Base-by-base conservation (phyloP, 1,140 invertebrate genomes). In the Colletes gigas region DNA sequence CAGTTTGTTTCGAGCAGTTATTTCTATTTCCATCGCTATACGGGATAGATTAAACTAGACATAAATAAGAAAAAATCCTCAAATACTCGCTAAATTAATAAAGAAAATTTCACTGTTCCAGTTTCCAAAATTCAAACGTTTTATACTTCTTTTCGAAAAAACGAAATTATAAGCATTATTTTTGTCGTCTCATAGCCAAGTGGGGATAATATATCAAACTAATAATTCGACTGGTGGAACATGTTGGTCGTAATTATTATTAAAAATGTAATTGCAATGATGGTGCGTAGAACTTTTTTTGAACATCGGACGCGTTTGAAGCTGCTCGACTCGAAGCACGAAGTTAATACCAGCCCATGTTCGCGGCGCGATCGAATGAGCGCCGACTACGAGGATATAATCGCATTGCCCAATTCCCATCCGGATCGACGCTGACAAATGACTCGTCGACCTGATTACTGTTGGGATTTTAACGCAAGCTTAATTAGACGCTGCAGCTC, bases 391-490 rank as follows among this genome's bases (percentile, higher is more conserved):
- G 59, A 67, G 71, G 77, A 79, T 78, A 84, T 87, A 87, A 88
- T 88, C 86, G 78, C 68, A 65, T 88, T 88, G 78, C 78, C 60
- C 47, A 83, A 87, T 87, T 87, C 75, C 60, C 82, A 87, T 87
- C 65, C 79, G 55, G 63, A 75, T 67, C 83, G 65, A 79, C 76
- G 79, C 86, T 88, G 86, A 88, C 85, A 88, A 88, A 88, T 88
- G 86, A 88, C 85, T 88, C 79, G 76, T 84, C 83, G 85, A 63
- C 83, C 81, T 87, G 83, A 87, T 87, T 88, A 88, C 86, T 87
- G 86, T 87, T 88, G 86, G 85, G 85, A 88, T 88, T 88, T 88
- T 88, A 88, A 88, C 86, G 80, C 85, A 79, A 83, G 85, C 86
- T 87, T 88, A 88, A 88, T 88, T 88, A 88, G 86, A 87, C 83